Conservation (phyloP, 2,888 invertebrate species). For the Epirrita christyi region DNA sequence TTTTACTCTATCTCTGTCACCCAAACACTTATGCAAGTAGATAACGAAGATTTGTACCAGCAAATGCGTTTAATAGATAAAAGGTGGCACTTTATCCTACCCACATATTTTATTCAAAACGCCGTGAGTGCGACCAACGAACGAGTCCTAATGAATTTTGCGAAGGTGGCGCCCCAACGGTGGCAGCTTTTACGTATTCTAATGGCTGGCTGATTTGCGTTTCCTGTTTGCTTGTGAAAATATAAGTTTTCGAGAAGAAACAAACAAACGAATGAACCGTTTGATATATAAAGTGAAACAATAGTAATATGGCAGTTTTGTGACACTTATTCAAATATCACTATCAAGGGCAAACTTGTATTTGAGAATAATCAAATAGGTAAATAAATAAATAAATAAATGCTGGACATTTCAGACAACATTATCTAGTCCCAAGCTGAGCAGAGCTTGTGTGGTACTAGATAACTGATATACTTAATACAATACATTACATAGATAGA, state of each 20-base stretch:
- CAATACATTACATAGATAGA: too few relatives aligned
- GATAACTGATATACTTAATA: too few relatives aligned
- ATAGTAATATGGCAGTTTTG: too few relatives aligned
- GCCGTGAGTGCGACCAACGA: slow-evolving; percentile 61
- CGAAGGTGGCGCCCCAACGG: slow-evolving; percentile 42
- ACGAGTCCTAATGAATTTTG: slow-evolving; percentile 70
- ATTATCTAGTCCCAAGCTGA: too few relatives aligned
- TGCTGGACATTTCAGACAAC: too few relatives aligned
- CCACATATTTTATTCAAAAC: slow-evolving; percentile 76
- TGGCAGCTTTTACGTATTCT: slow-evolving; percentile 27
- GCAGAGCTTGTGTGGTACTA: too few relatives aligned
- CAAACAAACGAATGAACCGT: background rate
- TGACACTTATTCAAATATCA: too few relatives aligned
- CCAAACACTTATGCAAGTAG: slow-evolving; percentile 47
- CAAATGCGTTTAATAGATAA: slow-evolving; percentile 80
- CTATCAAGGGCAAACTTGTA: too few relatives aligned
- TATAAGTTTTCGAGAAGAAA: background rate
- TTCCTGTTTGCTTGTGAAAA: slow-evolving; percentile 9
- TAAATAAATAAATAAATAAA: too few relatives aligned
- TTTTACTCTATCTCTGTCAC: too few relatives aligned
- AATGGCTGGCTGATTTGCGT: slow-evolving; percentile 24
- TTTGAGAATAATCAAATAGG: too few relatives aligned
- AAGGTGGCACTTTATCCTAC: slow-evolving; percentile 70
- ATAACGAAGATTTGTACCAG: slow-evolving; percentile 70
- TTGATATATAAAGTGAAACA: too few relatives aligned